Conservation (phyloP, 1,140 invertebrate genomes). For the Cephus cinctus region DNA sequence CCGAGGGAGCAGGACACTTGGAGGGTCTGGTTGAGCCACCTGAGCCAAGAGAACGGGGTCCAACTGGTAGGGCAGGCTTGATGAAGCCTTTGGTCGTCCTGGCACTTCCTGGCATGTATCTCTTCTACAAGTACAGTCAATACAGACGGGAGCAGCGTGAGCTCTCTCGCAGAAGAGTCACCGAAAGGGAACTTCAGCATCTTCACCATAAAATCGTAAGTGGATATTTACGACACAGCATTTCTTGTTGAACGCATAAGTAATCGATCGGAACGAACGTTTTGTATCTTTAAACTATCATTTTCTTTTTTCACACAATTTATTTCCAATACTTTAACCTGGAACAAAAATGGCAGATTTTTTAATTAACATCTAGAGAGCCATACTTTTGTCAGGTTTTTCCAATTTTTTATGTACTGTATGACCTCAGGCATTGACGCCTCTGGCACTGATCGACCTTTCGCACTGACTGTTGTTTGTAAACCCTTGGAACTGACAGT, state of each 20-base stretch:
- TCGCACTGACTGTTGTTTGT: too few species aligned
- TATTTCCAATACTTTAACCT: too few species aligned
- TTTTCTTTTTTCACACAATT: neutral
- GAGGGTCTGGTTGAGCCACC: slow-evolving; percentile 50
- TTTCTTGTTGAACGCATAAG: neutral
- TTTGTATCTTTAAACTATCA: neutral
- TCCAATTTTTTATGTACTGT: too few species aligned
- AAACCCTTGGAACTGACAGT: too few species aligned
- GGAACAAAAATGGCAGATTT: too few species aligned
- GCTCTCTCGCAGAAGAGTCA: slow-evolving; percentile 74
- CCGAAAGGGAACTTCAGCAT: slow-evolving; percentile 80
- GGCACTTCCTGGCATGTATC: slow-evolving; percentile 82
- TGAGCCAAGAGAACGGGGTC: slow-evolving; percentile 37
- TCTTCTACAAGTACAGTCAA: slow-evolving; percentile 87
- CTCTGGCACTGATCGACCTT: too few species aligned
- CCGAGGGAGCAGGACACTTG: slow-evolving; percentile 36
- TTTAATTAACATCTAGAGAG: too few species aligned
- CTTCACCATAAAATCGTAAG: slow-evolving; percentile 88
- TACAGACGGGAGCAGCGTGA: slow-evolving; percentile 81
- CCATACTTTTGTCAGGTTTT: too few species aligned
- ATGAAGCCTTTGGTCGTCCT: slow-evolving; percentile 80
- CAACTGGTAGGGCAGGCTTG: slow-evolving; percentile 60
- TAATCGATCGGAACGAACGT: too few species aligned
- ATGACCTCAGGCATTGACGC: too few species aligned
- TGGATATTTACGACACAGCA: neutral